Percentiles rank a stretch among this genome's conserved stretches.
Evolutionary conservation across 2,797 vertebrate species (phyloP).

Genomic region (Falco berigora): DNA sequence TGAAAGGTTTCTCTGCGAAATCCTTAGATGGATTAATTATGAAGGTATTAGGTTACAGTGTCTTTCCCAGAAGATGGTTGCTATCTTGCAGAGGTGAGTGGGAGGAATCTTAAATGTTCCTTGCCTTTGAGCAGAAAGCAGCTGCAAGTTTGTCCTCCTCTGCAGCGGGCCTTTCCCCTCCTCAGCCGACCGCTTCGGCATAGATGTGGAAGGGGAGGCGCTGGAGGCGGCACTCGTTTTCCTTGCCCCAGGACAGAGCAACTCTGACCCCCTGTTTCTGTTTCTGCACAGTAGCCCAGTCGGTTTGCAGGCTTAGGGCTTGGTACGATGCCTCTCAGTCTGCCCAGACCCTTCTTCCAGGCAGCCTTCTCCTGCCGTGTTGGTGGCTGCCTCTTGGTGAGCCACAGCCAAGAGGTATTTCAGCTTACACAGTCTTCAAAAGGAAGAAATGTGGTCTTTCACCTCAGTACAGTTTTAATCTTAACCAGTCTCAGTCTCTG

Average conservation of each 20-base stretch:
- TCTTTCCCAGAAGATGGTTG: not conserved
- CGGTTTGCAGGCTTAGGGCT: not conserved
- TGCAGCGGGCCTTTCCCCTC: not conserved
- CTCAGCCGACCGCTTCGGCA: accelerated
- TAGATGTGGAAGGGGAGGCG: accelerated
- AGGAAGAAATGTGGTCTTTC: not conserved
- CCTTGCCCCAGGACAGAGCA: not conserved
- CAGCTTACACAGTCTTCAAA: not conserved
- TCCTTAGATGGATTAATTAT: not conserved
- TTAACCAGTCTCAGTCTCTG: not conserved
- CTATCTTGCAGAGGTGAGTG: not conserved
- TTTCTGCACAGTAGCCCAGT: not conserved
- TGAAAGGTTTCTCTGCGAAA: not conserved
- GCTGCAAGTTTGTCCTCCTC: not conserved
- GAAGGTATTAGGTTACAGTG: not conserved
- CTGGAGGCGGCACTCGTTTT: not conserved
- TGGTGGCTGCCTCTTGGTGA: not conserved
- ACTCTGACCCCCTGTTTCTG: not conserved
- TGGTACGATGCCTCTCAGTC: not conserved
- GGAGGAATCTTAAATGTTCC: not conserved
- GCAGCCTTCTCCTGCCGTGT: not conserved
- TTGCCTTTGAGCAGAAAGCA: not conserved
- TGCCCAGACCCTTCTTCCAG: not conserved
- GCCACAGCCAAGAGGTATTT: not conserved
- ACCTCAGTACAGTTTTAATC: not conserved